Conservation (phyloP, 2,113 vertebrate genomes). For the Oreochromis aureus region DNA sequence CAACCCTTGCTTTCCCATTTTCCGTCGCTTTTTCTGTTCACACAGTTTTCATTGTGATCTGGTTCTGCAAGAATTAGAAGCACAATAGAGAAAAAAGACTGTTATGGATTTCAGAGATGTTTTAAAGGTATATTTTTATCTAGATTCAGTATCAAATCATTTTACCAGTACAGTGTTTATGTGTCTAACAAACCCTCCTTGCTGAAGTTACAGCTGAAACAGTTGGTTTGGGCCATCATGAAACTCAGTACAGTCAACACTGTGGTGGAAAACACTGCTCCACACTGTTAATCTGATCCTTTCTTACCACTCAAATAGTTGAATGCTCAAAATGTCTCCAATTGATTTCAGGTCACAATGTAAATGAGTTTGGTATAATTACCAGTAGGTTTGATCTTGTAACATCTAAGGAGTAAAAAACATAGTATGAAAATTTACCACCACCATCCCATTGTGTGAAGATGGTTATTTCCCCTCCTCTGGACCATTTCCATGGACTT, state of each 20-base stretch:
- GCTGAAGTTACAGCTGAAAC: too few species aligned
- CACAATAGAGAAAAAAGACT: rapidly evolving
- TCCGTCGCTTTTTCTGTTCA: rapidly evolving
- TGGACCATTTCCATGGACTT: conserved; percentile 8
- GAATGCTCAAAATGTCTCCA: background rate
- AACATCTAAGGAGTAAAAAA: background rate
- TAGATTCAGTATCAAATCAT: background rate
- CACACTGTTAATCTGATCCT: too few species aligned
- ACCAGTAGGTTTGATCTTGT: background rate
- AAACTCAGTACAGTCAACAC: too few species aligned
- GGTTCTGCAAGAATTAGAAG: rapidly evolving
- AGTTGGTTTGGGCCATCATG: too few species aligned
- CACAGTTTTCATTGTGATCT: rapidly evolving
- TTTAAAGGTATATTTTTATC: background rate
- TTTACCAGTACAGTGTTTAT: background rate
- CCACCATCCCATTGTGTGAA: rapidly evolving
- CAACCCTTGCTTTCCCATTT: rapidly evolving
- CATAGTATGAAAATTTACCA: too few species aligned
- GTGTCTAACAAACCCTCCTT: too few species aligned
- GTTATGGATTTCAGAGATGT: rapidly evolving
- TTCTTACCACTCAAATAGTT: too few species aligned
- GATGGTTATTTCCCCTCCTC: rapidly evolving
- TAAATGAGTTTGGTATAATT: background rate
- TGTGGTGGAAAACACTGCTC: too few species aligned
- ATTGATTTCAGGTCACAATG: rapidly evolving